Evolutionary conservation across 2,797 vertebrate genomes (phyloP).

Genomic region (Halcyon chelicuti): DNA sequence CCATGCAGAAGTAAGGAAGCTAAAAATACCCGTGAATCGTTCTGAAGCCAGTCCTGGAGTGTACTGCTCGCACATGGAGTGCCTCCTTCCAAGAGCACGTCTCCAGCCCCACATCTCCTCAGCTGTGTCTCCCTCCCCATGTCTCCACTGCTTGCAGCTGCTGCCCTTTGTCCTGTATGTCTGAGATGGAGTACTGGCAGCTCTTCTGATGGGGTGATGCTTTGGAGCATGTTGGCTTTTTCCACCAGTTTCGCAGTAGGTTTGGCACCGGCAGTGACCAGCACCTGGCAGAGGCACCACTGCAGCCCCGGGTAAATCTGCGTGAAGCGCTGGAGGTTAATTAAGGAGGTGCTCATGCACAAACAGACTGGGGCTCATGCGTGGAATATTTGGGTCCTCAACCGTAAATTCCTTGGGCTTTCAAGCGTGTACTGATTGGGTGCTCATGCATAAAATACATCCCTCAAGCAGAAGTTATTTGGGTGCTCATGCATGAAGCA

Average conservation of each 20-base stretch:
- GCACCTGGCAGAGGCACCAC: neutral
- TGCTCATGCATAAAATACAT: neutral
- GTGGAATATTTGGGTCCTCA: neutral
- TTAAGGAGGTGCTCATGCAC: neutral
- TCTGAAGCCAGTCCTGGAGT: neutral
- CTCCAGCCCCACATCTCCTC: neutral
- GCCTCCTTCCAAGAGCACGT: neutral
- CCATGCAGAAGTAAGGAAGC: neutral
- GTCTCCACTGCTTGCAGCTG: neutral
- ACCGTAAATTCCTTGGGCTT: neutral
- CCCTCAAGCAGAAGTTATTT: neutral
- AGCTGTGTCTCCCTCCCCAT: neutral
- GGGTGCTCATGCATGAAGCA: neutral
- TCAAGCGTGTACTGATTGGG: neutral
- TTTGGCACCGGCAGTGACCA: neutral
- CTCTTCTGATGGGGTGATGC: neutral
- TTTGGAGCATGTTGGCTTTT: neutral
- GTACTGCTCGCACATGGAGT: neutral
- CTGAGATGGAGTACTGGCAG: neutral
- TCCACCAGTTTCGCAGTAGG: neutral
- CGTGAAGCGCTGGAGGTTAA: accelerated
- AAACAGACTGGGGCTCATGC: neutral
- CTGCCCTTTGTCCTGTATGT: neutral
- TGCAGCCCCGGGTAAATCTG: neutral
- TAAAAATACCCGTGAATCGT: neutral